Evolutionary conservation across 2,797 vertebrate genomes (phyloP).

Genomic region (Emys orbicularis): DNA sequence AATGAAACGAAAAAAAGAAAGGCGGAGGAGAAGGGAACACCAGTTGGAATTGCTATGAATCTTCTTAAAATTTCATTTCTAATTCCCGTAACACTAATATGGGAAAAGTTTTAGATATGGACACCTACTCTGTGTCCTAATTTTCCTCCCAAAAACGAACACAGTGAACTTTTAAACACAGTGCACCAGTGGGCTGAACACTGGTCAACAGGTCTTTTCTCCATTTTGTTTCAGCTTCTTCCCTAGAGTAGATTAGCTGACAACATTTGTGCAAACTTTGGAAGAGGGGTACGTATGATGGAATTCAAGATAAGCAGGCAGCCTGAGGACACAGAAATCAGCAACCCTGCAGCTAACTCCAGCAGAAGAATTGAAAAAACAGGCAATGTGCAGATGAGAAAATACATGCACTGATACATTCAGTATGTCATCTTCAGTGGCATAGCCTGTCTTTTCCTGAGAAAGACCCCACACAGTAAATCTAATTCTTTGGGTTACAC

Average conservation of each 20-base stretch:
- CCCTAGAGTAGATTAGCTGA: background rate
- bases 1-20: background rate
- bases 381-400: background rate
- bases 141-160: background rate
- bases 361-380: background rate
- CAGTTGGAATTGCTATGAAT: background rate
- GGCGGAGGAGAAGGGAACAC: background rate
- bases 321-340: background rate
- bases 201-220: background rate
- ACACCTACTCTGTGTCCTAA: background rate
- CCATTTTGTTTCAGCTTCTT: background rate
- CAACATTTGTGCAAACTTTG: background rate
- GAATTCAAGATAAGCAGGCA: background rate
- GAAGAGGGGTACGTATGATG: background rate
- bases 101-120: background rate
- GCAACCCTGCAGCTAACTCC: background rate
- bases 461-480: background rate
- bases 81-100: background rate
- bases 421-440: background rate
- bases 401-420: accelerated
- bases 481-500: accelerated
- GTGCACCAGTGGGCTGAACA: background rate
- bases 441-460: background rate
- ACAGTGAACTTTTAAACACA: background rate
- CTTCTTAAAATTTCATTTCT: background rate